Evolutionary conservation across 2,113 vertebrate species (phyloP), one percentile per base, ranked within the genome.

Genomic region (Gobius niger): DNA sequence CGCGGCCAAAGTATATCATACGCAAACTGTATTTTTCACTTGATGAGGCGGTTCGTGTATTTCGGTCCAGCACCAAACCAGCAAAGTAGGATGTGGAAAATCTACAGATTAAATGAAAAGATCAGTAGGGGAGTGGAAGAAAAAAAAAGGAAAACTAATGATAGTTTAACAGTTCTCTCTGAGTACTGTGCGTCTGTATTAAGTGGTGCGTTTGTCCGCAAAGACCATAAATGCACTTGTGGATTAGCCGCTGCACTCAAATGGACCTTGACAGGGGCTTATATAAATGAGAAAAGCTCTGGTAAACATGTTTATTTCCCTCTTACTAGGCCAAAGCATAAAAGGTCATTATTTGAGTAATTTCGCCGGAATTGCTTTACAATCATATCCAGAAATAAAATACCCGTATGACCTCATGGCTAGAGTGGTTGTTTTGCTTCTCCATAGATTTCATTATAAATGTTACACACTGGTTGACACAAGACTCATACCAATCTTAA

Each of bases 1-100:
- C 24, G 34, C 1, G 16, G 41, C 69, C 64, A 34, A 49, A 70
- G 65, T 81, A 71, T 62, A 59, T 9, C 24, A 77, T 54, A 24
- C 41, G 44, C 8, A 41, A 7, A 73, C 49, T 64, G 13, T 77
- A 74, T 76, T 75, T 79, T 67, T 59, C 67, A 65, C 59, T 73
- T 52, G 67, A 74, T 19, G 4, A 14, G 12, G 18, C 14, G 16
- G 52, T 3, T 53, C 6, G 9, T 69, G 73, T 68, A 80, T 68
- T 24, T 19, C 54, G 47, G 57, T 41, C 72, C 82, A 78, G 50
- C 70, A 75, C 10, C 19, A 63, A 14, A 51, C 24, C 6, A 70
- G 70, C 9, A 61, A 69, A 71, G 46, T 56, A 16, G 44, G 12
- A 72, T 54, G 60, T 66, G 19, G 12, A 52, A 49, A 16, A 51